Evolutionary conservation across 2,888 invertebrate genomes (phyloP), one percentile per base, ranked within the genome.

Genomic region (Chloroclysta siterata): DNA sequence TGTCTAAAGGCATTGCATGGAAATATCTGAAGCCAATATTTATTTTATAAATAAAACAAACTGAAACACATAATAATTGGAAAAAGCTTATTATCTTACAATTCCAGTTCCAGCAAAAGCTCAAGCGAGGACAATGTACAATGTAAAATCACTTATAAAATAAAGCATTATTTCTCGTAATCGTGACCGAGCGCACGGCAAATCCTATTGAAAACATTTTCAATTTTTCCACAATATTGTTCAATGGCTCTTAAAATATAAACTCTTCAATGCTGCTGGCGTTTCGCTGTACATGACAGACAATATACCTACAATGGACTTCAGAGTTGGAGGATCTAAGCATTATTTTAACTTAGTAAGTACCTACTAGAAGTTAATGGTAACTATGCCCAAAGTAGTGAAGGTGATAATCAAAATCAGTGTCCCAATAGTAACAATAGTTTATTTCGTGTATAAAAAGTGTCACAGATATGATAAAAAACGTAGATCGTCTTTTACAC

Each of bases 191-290:
- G 50, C 28, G 14, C 13, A 5, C 46, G 6, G 33, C 8, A 53
- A 54, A 46, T 54, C 33, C 33, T 33, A 33, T 54, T 33, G 15
- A 54, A 54, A 44, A 46, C 46, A 44, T 54, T 54, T 44, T 53
- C 28, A 29, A 51, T 29, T 53, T 53, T 53, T 53, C 53, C 14
- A 29, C 53, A 14, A 14, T n/a, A 53, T 29, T 53, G 36, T 39
- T 13, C 53, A 5, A 33, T 29, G 8, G 28, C 17, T 46, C 10
- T 17, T 46, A 17, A 28, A 53, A 53, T 46, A 11, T 29, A 44
- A 53, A 42, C 14, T 29, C 15, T 46, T 17, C 29, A 53, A 28
- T 42, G 53, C 15, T 41, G 22, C 44, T 17, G 17, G 17, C 15
- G 44, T 8, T 46, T 46, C 17, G 48, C 13, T 22, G 48, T 48